A percentile compares a stretch with the other conserved stretches of the same genome.
phyloP scores from a whole-genome alignment of 2,797 vertebrate genomes.

The Sorex maritimensis region DNA sequence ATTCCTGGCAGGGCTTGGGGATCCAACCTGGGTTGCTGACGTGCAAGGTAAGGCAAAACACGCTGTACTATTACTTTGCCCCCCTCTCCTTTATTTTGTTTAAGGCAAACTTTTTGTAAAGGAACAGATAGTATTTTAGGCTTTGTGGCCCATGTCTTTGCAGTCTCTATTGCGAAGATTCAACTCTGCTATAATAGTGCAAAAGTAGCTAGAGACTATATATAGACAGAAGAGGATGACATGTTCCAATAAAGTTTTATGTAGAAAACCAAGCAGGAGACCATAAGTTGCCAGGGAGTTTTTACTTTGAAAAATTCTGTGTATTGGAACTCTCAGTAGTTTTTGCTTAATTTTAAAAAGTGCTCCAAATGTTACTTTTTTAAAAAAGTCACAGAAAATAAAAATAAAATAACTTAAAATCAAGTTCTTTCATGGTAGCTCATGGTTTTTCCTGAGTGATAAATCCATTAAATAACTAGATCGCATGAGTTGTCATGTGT shows the following conservation, averaged over 20 bases:
- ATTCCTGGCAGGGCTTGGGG: too few relatives aligned
- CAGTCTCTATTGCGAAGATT: constrained; percentile 1
- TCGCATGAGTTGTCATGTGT: background rate
- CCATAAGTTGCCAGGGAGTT: background rate
- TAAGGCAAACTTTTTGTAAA: constrained; percentile 20
- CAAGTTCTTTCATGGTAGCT: constrained; percentile 12
- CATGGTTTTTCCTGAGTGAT: constrained; percentile 39
- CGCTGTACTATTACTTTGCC: too few relatives aligned
- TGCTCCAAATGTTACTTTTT: too few relatives aligned
- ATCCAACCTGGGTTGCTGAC: too few relatives aligned
- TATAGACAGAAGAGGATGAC: constrained; percentile 6
- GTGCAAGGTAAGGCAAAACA: too few relatives aligned
- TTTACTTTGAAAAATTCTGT: constrained; percentile 16
- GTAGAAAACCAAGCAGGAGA: constrained; percentile 19
- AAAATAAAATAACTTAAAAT: constrained; percentile 9
- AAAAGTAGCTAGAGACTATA: constrained; percentile 12
- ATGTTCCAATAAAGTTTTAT: background rate
- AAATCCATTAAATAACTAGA: constrained; percentile 8
- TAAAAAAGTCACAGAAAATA: too few relatives aligned
- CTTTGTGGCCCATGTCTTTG: constrained; percentile 1
- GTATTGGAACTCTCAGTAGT: constrained; percentile 4
- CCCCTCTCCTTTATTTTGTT: too few relatives aligned
- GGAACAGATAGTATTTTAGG: constrained; percentile 35
- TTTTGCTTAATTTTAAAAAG: constrained; percentile 47
- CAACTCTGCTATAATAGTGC: background rate